A percentile compares a stretch with the other conserved stretches of the same genome.
Evolutionary conservation across 2,888 invertebrate species (phyloP).

Genomic region (Eulithis prunata): DNA sequence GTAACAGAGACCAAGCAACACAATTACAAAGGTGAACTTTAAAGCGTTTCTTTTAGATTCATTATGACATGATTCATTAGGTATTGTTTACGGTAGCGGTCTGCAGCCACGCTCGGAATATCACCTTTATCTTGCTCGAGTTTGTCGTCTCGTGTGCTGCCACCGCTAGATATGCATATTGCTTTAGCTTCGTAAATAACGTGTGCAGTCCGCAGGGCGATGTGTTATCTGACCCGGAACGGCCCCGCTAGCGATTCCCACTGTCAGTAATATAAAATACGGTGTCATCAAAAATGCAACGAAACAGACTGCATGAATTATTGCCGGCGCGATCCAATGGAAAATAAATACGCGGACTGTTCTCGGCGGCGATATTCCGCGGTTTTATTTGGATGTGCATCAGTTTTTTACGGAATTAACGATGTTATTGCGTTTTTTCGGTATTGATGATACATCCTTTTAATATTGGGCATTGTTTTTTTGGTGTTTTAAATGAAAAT

Average conservation of each 20-base stretch:
- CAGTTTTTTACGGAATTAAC: conserved; percentile 15
- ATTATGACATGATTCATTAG: too few species aligned
- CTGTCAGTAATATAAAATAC: conserved; percentile 60
- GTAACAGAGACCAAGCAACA: too few species aligned
- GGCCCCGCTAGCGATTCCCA: conserved; percentile 47
- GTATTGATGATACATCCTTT: conserved; percentile 12
- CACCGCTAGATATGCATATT: conserved; percentile 27
- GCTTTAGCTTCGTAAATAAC: conserved; percentile 46
- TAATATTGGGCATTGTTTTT: background rate
- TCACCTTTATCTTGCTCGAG: background rate
- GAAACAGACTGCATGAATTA: conserved; percentile 60
- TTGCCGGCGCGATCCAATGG: conserved; percentile 47
- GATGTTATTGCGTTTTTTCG: conserved; percentile 23
- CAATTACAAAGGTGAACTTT: too few species aligned
- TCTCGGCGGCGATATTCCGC: conserved; percentile 37
- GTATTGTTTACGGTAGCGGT: too few species aligned
- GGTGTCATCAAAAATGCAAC: conserved; percentile 64
- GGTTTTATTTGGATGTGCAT: conserved; percentile 27
- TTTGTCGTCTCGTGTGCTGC: conserved; percentile 5
- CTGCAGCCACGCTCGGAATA: too few species aligned
- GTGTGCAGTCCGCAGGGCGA: conserved; percentile 36
- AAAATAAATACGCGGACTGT: conserved; percentile 52
- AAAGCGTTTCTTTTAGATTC: too few species aligned
- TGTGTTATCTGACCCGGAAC: conserved; percentile 52
- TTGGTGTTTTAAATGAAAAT: background rate